Percentiles rank a stretch among this genome's conserved stretches.
Conservation (phyloP, 2,888 invertebrate species). For the Serripes groenlandicus region DNA sequence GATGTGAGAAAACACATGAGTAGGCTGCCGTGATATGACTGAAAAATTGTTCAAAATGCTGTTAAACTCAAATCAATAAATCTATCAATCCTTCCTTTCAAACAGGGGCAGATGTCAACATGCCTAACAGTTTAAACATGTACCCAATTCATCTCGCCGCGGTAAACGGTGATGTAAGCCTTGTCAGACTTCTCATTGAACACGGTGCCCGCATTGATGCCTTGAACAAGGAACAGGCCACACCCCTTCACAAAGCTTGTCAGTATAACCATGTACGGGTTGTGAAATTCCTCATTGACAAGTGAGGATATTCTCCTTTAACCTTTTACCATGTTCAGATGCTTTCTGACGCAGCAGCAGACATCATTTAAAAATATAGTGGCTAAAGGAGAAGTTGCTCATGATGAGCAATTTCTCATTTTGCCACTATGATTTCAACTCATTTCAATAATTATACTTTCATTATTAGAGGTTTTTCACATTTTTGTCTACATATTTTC, state of each 20-base stretch:
- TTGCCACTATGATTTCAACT: too few species aligned
- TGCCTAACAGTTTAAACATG: conserved; percentile 91
- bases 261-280: conserved; percentile 84
- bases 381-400: too few species aligned
- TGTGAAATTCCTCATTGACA: conserved; percentile 84
- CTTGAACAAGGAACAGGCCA: conserved; percentile 85
- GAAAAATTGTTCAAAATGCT: too few species aligned
- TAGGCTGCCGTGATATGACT: too few species aligned
- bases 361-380: too few species aligned
- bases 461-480: background rate
- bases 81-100: background rate
- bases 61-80: too few species aligned
- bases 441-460: background rate
- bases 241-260: conserved; percentile 87
- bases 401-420: too few species aligned
- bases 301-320: conserved; percentile 62
- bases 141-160: conserved; percentile 94
- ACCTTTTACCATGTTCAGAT: background rate
- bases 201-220: conserved; percentile 86
- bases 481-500: background rate
- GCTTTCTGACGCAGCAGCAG: background rate
- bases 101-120: conserved; percentile 90
- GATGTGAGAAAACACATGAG: too few species aligned
- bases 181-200: conserved; percentile 82
- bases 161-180: conserved; percentile 82